Conservation (phyloP, 1,140 invertebrate genomes). For the Heliconius eleuchia region DNA sequence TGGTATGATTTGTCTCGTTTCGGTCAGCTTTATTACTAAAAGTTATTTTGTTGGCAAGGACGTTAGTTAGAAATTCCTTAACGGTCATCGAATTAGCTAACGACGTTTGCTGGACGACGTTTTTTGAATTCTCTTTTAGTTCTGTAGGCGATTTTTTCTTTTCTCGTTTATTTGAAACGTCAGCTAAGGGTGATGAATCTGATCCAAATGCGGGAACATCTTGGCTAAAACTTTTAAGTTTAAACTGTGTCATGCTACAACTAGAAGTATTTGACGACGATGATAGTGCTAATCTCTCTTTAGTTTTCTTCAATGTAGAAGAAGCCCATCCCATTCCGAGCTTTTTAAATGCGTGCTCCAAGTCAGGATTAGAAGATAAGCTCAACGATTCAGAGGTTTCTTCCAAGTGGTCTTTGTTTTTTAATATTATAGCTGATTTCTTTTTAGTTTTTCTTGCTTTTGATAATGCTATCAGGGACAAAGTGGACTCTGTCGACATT, state of each 20-base stretch:
- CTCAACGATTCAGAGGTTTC: constrained; percentile 75
- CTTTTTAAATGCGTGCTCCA: constrained; percentile 83
- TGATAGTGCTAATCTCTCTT: constrained; percentile 83
- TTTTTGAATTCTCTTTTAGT: constrained; percentile 47
- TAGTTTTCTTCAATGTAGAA: constrained; percentile 85
- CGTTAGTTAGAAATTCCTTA: constrained; percentile 71
- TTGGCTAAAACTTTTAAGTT: constrained; percentile 56
- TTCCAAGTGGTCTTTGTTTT: constrained; percentile 63
- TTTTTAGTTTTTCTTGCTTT: constrained; percentile 56
- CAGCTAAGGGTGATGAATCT: constrained; percentile 52
- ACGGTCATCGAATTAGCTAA: constrained; percentile 70
- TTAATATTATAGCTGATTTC: constrained; percentile 43
- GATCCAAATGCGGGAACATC: constrained; percentile 53
- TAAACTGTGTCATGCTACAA: constrained; percentile 64
- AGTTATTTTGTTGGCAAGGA: constrained; percentile 72
- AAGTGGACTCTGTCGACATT: constrained; percentile 66
- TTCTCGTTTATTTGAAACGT: constrained; percentile 45
- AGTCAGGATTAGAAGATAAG: constrained; percentile 75
- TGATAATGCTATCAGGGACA: constrained; percentile 65
- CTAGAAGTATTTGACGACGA: constrained; percentile 83
- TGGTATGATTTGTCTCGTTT: constrained; percentile 54
- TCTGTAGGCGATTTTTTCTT: constrained; percentile 34
- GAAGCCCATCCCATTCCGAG: constrained; percentile 85
- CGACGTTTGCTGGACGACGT: constrained; percentile 66
- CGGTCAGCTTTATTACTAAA: constrained; percentile 63